Percentiles rank a stretch among this genome's conserved stretches.
Evolutionary conservation across 2,797 vertebrate species (phyloP).

Genomic region (Gallinago stenura): DNA sequence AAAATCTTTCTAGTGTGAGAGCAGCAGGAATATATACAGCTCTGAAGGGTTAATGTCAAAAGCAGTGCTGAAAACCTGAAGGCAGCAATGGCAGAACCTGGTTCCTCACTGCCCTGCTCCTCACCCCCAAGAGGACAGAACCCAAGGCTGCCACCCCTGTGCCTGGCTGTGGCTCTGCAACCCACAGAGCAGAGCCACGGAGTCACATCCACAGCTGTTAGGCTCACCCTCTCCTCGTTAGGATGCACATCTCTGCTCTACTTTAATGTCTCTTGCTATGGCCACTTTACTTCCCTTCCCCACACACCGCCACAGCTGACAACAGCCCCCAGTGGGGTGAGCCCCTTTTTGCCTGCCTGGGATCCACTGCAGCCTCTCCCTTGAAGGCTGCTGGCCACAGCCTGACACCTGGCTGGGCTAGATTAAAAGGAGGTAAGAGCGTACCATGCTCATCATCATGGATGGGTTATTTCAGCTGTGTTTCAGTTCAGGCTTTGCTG

Average conservation of each 20-base stretch:
- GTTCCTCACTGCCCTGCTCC: background rate
- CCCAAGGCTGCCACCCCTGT: background rate
- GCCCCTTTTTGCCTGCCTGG: rapidly evolving
- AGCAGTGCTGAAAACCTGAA: background rate
- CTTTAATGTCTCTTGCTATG: background rate
- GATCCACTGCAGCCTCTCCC: background rate
- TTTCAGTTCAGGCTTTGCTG: background rate
- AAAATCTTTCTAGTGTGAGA: background rate
- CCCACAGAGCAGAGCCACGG: rapidly evolving
- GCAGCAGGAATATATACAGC: background rate
- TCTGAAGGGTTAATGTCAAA: background rate
- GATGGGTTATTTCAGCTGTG: background rate
- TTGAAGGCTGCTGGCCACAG: rapidly evolving
- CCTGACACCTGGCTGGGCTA: background rate
- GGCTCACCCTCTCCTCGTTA: rapidly evolving
- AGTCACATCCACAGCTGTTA: rapidly evolving
- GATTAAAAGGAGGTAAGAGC: background rate
- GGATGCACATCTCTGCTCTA: background rate
- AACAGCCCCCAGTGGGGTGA: background rate
- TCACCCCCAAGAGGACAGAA: rapidly evolving
- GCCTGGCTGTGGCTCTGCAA: rapidly evolving
- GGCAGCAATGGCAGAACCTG: rapidly evolving
- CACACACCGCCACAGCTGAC: rapidly evolving
- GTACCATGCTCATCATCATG: background rate
- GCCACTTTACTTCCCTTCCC: background rate